A percentile compares a stretch with the other conserved stretches of the same genome.
These are phyloP conservation scores for Acyrthosiphon pisum DNA, from an alignment of 1,140 invertebrate genomes.

Conservation along the genomic window DNA sequence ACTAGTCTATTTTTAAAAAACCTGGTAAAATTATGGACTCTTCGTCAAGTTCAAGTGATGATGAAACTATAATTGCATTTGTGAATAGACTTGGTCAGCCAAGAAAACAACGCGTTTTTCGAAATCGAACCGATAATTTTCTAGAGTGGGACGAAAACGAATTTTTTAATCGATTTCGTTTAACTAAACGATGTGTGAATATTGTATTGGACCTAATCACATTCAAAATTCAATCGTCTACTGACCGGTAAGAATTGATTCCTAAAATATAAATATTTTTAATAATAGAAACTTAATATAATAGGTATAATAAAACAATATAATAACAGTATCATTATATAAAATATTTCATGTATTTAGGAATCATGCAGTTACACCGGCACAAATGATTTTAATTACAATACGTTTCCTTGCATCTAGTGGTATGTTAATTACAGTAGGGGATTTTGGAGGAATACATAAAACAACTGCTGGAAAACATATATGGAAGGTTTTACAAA, in stretches of 20 bases:
- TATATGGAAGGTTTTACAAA: constrained; percentile 59
- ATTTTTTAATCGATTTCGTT: no score
- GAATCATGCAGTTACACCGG: constrained; percentile 55
- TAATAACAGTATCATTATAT: background rate
- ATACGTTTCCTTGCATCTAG: constrained; percentile 62
- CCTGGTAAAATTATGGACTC: no score
- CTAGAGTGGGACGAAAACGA: no score
- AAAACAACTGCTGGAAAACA: constrained; percentile 60
- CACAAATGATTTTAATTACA: constrained; percentile 58
- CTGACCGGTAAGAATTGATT: background rate
- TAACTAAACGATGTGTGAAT: no score
- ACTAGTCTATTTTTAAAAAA: no score
- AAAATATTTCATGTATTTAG: constrained; percentile 45
- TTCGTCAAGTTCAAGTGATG: no score
- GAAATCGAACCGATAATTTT: no score
- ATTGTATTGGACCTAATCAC: background rate
- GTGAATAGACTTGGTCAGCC: background rate
- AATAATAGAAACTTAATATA: background rate
- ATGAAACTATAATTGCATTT: background rate
- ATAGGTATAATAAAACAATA: no score
- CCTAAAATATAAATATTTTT: background rate
- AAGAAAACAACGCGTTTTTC: no score
- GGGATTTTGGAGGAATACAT: constrained; percentile 60
- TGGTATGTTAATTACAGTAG: constrained; percentile 59
- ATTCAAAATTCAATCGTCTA: constrained; percentile 6